Evolutionary conservation across 2,113 vertebrate species (phyloP).

Genomic region (Marcusenius ussheri): DNA sequence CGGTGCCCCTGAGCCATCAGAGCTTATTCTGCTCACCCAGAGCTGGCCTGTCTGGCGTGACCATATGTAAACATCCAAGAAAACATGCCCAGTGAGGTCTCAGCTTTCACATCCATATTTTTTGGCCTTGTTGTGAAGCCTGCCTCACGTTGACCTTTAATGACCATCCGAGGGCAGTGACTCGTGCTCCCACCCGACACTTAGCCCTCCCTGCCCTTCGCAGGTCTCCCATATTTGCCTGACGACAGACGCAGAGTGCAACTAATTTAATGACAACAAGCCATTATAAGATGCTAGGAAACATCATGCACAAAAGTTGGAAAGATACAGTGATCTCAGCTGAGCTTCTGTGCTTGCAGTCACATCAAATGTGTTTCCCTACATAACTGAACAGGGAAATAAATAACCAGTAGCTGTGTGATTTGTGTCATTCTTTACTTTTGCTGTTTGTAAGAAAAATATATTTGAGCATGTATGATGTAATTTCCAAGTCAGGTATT

Average conservation of each 20-base stretch:
- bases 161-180: neutral
- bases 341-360: neutral
- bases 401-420: neutral
- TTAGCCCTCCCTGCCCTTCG: neutral
- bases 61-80: neutral
- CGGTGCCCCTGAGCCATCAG: neutral
- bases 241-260: neutral
- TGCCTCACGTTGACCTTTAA: neutral
- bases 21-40: neutral
- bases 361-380: neutral
- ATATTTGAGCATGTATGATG: neutral
- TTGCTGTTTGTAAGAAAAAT: neutral
- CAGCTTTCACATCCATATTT: neutral
- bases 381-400: neutral
- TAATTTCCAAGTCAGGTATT: neutral
- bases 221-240: neutral
- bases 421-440: neutral
- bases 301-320: neutral
- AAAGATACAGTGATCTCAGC: neutral
- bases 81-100: conserved; percentile 1
- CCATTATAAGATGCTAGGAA: neutral
- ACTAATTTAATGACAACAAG: neutral
- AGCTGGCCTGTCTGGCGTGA: neutral
- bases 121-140: neutral
- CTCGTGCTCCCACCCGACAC: neutral